Percentiles rank a stretch among this genome's conserved stretches.
phyloP scores from a whole-genome alignment of 2,797 vertebrate genomes.

The Coreius guichenoti region DNA sequence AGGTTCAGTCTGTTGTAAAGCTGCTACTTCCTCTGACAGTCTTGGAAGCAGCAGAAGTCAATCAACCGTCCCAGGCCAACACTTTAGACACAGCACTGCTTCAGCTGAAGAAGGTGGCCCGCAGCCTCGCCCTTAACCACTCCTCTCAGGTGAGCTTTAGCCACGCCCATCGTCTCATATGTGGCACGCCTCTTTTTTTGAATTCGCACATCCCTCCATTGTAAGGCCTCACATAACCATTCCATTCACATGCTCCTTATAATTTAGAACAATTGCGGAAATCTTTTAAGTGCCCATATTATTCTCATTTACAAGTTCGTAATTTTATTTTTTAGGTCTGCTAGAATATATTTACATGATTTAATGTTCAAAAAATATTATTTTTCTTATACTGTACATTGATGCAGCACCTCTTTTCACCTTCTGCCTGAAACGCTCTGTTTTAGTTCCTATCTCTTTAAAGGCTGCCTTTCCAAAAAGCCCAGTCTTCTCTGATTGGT shows the following conservation, averaged over 20 bases:
- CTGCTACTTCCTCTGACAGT: constrained; percentile 74
- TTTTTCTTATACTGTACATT: neutral
- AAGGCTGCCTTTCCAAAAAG: neutral
- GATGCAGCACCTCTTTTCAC: neutral
- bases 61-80: constrained; percentile 30
- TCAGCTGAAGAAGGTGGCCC: constrained; percentile 75
- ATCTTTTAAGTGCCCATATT: neutral
- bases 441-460: neutral
- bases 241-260: neutral
- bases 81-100: constrained; percentile 69
- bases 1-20: constrained; percentile 75
- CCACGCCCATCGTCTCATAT: constrained; percentile 16
- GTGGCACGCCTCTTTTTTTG: neutral
- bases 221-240: neutral
- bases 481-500: neutral
- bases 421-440: neutral
- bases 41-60: neutral
- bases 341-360: neutral
- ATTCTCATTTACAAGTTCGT: too few relatives aligned
- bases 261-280: neutral
- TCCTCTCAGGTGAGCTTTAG: constrained; percentile 68
- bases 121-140: constrained; percentile 70
- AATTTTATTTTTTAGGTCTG: neutral
- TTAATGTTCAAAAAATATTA: neutral
- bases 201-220: constrained; percentile 26